Evolutionary conservation across 2,113 vertebrate species (phyloP), one percentile per base, ranked within the genome.

Genomic region (Forbesichthys agassizii): DNA sequence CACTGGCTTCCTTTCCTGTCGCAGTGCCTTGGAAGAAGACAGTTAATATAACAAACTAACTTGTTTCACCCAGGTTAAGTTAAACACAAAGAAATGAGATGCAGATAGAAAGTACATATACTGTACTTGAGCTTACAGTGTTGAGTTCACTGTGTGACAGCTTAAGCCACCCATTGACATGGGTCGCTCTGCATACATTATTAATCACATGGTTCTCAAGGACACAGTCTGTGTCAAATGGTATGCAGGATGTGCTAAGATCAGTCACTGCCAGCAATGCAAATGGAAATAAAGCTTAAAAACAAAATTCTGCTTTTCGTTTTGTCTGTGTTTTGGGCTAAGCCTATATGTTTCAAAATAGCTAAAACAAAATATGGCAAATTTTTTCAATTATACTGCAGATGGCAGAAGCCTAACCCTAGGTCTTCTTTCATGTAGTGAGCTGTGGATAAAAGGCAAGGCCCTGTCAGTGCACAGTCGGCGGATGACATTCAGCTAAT

Each of bases 151-250:
- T 18, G 82, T 75, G 73, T 66, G 16, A 48, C 57, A 77, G 74
- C 75, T 75, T 49, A 57, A 58, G 59, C 62, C 68, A 53, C 72
- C 71, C 77, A 71, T 73, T 74, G 82, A 80, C 80, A 84, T 69
- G 60, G 67, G 85, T 86, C 81, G 75, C 82, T 81, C 77, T 81
- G 66, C 82, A 88, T 91, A 79, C 81, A 90, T 88, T 91, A 89
- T 91, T 89, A 90, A 89, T 86, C 74, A 66, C 78, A 81, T 16
- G 54, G 56, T 72, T 83, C 77, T 90, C 84, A 89, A 90, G 86
- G 85, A 88, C 74, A 63, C 74, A 69, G 63, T 82, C 78, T 77
- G 73, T 69, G 71, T 77, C 81, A 88, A 90, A 90, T 90, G 83
- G 81, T 79, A 91, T 90, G 85, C 87, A 79, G 80, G 58, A 51